Conservation (phyloP, 1,140 invertebrate species). For the Drosophila mayri region DNA sequence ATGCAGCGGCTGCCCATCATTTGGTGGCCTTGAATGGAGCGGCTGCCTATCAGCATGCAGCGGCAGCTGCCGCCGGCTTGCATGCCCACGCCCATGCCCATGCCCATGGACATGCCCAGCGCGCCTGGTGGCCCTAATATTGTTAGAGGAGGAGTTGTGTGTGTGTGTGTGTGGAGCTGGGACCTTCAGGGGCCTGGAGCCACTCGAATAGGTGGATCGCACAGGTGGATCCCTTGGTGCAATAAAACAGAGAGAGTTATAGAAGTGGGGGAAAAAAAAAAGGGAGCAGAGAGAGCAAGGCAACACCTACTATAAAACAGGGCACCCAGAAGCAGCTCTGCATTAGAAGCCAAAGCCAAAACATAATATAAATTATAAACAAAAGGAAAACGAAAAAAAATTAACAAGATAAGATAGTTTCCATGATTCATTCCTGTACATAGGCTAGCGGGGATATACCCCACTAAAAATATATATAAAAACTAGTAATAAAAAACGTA, state of each 20-base stretch:
- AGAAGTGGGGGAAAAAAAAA: background rate
- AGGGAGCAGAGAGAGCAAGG: background rate
- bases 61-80: constrained; percentile 73
- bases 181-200: constrained; percentile 28
- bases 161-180: background rate
- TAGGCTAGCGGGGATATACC: constrained; percentile 13
- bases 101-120: constrained; percentile 71
- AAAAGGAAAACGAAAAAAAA: background rate
- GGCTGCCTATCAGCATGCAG: constrained; percentile 81
- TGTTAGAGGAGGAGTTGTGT: constrained; percentile 52
- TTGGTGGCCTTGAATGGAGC: constrained; percentile 72
- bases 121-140: constrained; percentile 84
- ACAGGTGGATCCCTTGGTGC: constrained; percentile 50
- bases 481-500: background rate
- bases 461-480: constrained; percentile 12
- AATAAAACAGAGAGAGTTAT: constrained; percentile 45
- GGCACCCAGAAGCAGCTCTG: constrained; percentile 5
- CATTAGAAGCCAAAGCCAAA: constrained; percentile 29
- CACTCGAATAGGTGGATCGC: constrained; percentile 68
- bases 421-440: constrained; percentile 35
- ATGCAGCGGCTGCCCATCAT: constrained; percentile 74
- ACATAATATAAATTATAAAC: background rate
- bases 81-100: constrained; percentile 75
- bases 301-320: constrained; percentile 8
- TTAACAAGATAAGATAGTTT: constrained; percentile 10